Evolutionary conservation across 2,113 vertebrate genomes (phyloP), one percentile per base, ranked within the genome.

Genomic region (Melanostigma gelatinosum): DNA sequence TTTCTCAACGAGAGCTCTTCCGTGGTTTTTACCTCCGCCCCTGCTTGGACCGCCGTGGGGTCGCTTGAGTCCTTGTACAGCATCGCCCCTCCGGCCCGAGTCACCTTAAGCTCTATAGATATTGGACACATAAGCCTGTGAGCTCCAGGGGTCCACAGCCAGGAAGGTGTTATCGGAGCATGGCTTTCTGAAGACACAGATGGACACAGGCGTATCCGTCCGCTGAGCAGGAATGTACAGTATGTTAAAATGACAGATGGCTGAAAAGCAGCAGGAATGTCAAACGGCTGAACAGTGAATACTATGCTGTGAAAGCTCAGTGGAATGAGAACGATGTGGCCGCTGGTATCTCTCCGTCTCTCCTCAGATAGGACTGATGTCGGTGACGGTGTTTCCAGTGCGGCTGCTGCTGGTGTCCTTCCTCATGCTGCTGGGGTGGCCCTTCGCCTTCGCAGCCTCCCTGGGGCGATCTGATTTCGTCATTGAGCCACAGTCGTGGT

Each of bases 351-450:
- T 42, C 20, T 61, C 2, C 38, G 0, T 13, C 32, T 68, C 66
- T 48, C 32, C 92, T 86, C 95, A 99, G 98, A 95, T 99, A n/a
- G 94, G 92, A 36, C 76, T 98, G 92, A 97, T 99, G 98, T 96
- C 97, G 0, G 89, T 98, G 72, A 99, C 97, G 0, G 94, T 99
- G 29, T 98, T 99, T 81, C 98, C 98, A 0, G 79, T 99, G 83
- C 96, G 98, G 12, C 93, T 99, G 78, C 95, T 98, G 70, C 91
- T 97, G 9, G 95, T 96, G 4, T 95, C 95, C 52, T 96, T 96
- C 90, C 91, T 97, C 96, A 98, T 99, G 97, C 89, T 99, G 87
- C 89, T 99, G 83, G 98, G 96, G 34, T 99, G 98, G 98, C 97
- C 97, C 40, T 96, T 99, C 36, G 96, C 97, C 0, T 97, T 98